Base-by-base conservation (phyloP, 2,888 invertebrate genomes). In the Vanessa cardui region DNA sequence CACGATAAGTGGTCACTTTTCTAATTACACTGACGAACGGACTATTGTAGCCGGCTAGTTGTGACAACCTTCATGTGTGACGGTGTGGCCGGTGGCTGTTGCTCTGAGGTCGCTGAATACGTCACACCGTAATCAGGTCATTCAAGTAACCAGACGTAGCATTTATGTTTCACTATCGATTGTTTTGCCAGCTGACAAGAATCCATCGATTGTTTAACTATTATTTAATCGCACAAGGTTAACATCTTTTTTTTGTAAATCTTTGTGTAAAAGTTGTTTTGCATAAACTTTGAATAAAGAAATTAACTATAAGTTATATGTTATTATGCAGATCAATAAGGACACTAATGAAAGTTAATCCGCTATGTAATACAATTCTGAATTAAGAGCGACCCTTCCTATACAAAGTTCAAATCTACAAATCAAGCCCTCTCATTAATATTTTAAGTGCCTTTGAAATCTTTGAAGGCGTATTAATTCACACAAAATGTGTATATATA, bases 81-180 rank as follows among this genome's bases (percentile, higher is more conserved):
- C 74, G 69, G 62, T 66, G 61, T 64, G 70, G 65, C 72, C 70
- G 75, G 75, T 68, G 74, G 72, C 72, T 71, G 75, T 73, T 39
- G 70, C 72, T 73, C 74, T 78, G 84, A 90, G 89, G 89, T 86
- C 88, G 81, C 67, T 26, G 74, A 68, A 76, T 79, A 90, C 90
- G 90, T 90, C 90, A 90, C 74, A 74, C 72, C 73, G 77, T 82
- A 86, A 86, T 84, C 87, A 78, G 87, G 86, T 86, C 85, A 87
- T 72, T 72, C 72, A 67, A 71, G 71, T 73, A 72, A 71, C 72
- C 73, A 71, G 61, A 66, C 39, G 50, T 26, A 56, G 45, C 33
- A 16, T 39, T 52, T 47, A 54, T 60, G 18, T 54, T 62, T 59
- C 59, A 46, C 59, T 50, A 64, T 12, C 62, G 58, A 62, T 62